Base-by-base conservation (phyloP, 2,113 vertebrate species). In the Lampris megalopsis region DNA sequence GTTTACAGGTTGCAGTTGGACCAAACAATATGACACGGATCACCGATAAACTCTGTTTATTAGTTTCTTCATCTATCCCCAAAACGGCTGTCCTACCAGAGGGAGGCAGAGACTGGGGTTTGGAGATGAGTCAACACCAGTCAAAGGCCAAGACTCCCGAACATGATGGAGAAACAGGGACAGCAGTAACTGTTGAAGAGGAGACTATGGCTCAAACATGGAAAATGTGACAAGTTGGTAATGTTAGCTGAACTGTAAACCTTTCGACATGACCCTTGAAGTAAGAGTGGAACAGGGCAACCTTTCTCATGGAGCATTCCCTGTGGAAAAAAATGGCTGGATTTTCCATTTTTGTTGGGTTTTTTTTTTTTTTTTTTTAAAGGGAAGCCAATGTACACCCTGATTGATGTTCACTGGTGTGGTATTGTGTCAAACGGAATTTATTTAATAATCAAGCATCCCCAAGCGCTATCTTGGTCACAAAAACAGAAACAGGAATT, bases 1-100 rank as follows among this genome's bases (percentile, higher is more conserved):
- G 80, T 82, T 86, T 79, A 83, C 84, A 77, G 85, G 83, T 50
- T 86, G 75, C 88, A 90, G 86, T 81, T 82, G 84, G 70, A 62
- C 81, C 72, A 81, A 86, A 85, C 87, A 89, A 87, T 71, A 73
- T 74, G 68, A 77, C 75, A 81, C 1, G 81, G 85, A 87, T 85
- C 85, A 84, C 63, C 43, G 65, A 45, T 0, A 53, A 13, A 75
- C 68, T 58, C 76, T 73, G 77, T 91, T 89, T 85, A 83, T 85
- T 75, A 45, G 77, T 79, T 88, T 80, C 63, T 71, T 62, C 76
- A 79, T 77, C 24, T 45, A 67, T 78, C 45, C 9, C 57, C 68
- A 68, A 40, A 75, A 73, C 38, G 10, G 1, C 58, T 75, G 35
- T 47, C 67, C 24, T 5, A 24, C 24, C 24, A 24, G 24, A 24